A percentile compares a stretch with the other conserved stretches of the same genome.
Evolutionary conservation across 2,797 vertebrate genomes (phyloP).

Genomic region (Graptemys geographica): DNA sequence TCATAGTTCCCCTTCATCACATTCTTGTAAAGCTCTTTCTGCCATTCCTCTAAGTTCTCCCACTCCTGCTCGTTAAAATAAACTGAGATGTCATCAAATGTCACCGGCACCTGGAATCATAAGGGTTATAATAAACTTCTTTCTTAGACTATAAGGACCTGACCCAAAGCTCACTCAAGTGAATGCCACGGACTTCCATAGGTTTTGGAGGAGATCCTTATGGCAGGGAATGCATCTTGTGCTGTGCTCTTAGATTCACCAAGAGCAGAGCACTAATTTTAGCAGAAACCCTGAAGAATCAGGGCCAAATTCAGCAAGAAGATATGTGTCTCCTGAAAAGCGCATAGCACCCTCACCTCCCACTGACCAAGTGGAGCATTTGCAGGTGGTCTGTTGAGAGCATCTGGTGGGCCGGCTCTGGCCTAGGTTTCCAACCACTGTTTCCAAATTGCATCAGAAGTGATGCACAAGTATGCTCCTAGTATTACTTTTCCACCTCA

Average conservation of each 20-base stretch:
- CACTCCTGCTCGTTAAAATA: slow-evolving; percentile 77
- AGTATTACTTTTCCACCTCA: neutral
- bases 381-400: neutral
- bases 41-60: slow-evolving; percentile 70
- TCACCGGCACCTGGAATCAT: slow-evolving; percentile 69
- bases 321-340: neutral
- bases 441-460: neutral
- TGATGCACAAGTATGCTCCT: neutral
- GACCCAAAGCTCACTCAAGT: neutral
- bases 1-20: slow-evolving; percentile 80
- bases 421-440: neutral
- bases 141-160: neutral
- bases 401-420: neutral
- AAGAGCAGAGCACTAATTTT: neutral
- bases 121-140: neutral
- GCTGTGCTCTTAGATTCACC: rapidly evolving
- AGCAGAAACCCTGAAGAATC: neutral
- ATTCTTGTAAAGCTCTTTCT: slow-evolving; percentile 77
- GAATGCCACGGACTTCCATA: too few relatives aligned
- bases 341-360: rapidly evolving
- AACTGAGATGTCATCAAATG: slow-evolving; percentile 72
- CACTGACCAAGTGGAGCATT: neutral
- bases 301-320: neutral
- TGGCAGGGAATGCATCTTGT: neutral
- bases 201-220: rapidly evolving